A percentile compares a stretch with the other conserved stretches of the same genome.
Evolutionary conservation across 2,797 vertebrate species (phyloP).

Genomic region (Pogoniulus pusillus): DNA sequence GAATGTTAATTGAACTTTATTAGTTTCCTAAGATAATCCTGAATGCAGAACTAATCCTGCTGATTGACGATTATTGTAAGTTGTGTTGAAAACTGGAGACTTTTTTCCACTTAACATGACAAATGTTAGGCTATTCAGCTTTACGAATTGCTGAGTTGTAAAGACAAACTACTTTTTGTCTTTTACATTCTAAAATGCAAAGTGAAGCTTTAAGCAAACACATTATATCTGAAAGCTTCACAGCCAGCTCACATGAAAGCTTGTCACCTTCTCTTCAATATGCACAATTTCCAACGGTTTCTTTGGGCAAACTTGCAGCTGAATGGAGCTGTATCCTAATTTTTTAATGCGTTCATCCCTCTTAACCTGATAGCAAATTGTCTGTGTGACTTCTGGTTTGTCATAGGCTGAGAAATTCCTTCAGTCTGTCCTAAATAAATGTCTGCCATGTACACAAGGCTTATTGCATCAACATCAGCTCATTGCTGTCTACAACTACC

Average conservation of each 20-base stretch:
- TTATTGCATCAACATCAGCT: neutral
- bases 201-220: neutral
- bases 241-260: neutral
- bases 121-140: neutral
- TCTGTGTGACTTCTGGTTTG: neutral
- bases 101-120: neutral
- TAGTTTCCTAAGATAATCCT: neutral
- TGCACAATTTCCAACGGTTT: neutral
- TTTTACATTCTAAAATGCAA: neutral
- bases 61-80: neutral
- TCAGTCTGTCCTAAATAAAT: neutral
- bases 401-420: neutral
- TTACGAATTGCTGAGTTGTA: slow-evolving; percentile 1
- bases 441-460: neutral
- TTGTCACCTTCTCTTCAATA: neutral
- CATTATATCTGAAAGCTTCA: neutral
- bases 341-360: neutral
- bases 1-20: slow-evolving; percentile 27
- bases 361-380: neutral
- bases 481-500: no score
- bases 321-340: neutral
- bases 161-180: neutral
- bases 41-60: slow-evolving; percentile 23
- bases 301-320: no score
- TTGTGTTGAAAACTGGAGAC: neutral